Conservation (phyloP, 2,113 vertebrate genomes). For the Mesembrinibis cayennensis region DNA sequence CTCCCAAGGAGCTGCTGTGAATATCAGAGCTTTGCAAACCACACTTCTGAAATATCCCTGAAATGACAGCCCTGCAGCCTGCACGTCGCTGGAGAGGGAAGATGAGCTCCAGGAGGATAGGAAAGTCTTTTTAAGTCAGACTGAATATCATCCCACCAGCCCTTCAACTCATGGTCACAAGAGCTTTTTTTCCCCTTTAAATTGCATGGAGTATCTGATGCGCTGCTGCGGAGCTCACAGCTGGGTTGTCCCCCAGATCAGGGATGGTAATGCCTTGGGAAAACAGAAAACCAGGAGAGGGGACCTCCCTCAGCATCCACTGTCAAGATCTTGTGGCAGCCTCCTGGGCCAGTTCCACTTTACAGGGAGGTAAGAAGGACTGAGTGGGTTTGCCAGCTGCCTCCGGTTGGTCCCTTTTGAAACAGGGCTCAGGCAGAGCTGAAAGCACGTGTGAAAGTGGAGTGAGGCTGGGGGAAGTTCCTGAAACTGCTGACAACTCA, state of each 20-base stretch:
- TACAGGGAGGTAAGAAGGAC: neutral
- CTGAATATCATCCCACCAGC: neutral
- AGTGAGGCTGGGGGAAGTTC: neutral
- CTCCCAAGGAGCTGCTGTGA: conserved; percentile 20
- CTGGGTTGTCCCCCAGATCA: neutral
- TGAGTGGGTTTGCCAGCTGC: neutral
- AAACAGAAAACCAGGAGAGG: neutral
- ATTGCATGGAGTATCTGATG: neutral
- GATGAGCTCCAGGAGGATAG: neutral
- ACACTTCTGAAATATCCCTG: neutral
- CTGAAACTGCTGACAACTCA: neutral
- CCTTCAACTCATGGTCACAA: neutral
- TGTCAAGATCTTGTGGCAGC: neutral
- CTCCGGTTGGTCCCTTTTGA: neutral
- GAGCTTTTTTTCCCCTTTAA: neutral
- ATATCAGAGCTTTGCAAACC: neutral
- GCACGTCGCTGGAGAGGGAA: neutral
- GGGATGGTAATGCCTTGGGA: neutral
- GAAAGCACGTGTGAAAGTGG: neutral
- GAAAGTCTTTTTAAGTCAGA: neutral
- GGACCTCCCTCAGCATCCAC: neutral
- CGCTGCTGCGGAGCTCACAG: neutral
- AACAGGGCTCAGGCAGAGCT: neutral
- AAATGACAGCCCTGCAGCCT: neutral
- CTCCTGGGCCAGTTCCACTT: neutral